Evolutionary conservation across 2,113 vertebrate genomes (phyloP).

Genomic region (Jacana jacana): DNA sequence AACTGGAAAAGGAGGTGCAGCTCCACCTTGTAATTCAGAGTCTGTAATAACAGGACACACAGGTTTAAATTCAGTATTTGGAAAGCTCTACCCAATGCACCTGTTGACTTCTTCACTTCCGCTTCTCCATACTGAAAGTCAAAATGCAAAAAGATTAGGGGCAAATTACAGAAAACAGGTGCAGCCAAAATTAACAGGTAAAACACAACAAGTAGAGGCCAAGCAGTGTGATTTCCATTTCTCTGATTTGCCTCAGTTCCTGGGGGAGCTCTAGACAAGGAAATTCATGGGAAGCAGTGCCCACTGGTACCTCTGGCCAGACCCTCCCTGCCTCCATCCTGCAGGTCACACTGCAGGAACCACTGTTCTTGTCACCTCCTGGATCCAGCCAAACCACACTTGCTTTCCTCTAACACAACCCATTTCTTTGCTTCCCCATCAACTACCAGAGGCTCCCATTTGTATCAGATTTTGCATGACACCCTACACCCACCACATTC

Average conservation of each 20-base stretch:
- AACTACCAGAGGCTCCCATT: not conserved
- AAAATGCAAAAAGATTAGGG: not conserved
- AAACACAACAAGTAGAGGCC: not conserved
- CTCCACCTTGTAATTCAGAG: not conserved
- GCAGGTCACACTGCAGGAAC: not conserved
- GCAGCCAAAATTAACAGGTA: not conserved
- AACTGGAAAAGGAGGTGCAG: not conserved
- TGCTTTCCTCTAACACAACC: not conserved
- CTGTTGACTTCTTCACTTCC: not conserved
- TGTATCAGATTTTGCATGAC: not conserved
- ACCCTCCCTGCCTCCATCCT: not conserved
- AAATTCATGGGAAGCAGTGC: not conserved
- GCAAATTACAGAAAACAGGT: rapidly evolving
- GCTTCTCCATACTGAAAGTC: not conserved
- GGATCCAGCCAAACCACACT: not conserved
- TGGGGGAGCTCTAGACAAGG: not conserved
- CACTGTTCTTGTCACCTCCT: not conserved
- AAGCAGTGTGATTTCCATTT: not conserved
- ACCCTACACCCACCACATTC: no score
- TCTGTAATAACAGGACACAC: not conserved
- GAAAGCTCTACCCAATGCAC: not conserved
- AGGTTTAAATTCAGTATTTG: not conserved
- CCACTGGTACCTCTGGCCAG: not conserved
- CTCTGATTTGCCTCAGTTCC: not conserved
- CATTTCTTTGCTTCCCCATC: not conserved